A percentile compares a stretch with the other conserved stretches of the same genome.
phyloP scores from a whole-genome alignment of 2,113 vertebrate genomes.

The Chiloscyllium plagiosum region DNA sequence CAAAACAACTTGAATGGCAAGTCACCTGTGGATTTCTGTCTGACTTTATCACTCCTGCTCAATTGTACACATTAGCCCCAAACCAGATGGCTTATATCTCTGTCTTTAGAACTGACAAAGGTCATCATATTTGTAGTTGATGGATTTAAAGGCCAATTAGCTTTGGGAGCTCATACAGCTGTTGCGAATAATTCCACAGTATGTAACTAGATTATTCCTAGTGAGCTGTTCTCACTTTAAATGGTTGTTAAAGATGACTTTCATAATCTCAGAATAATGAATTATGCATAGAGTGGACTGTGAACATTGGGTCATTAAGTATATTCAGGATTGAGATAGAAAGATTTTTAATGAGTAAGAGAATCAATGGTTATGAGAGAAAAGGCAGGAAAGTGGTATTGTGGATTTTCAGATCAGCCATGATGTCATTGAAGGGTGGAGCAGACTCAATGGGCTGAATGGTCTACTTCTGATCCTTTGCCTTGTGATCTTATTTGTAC shows the following conservation, averaged over 20 bases:
- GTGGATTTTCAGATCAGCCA: too few relatives aligned
- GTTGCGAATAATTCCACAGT: neutral
- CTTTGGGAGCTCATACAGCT: neutral
- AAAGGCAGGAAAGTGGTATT: too few relatives aligned
- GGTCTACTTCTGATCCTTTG: too few relatives aligned
- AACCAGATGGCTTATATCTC: neutral
- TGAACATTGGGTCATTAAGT: too few relatives aligned
- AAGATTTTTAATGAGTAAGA: too few relatives aligned
- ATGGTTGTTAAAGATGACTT: neutral
- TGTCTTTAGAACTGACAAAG: neutral
- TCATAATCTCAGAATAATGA: too few relatives aligned
- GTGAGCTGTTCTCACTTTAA: neutral
- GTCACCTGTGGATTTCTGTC: neutral
- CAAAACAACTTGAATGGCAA: neutral
- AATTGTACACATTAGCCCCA: neutral
- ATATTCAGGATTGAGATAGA: too few relatives aligned
- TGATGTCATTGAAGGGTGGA: too few relatives aligned
- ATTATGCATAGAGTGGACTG: too few relatives aligned
- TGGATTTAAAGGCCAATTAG: constrained; percentile 26
- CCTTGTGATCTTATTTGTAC: too few relatives aligned
- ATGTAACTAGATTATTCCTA: neutral
- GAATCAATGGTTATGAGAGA: too few relatives aligned
- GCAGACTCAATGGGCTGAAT: too few relatives aligned
- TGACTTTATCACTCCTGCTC: neutral
- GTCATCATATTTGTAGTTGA: neutral